Evolutionary conservation across 2,888 invertebrate genomes (phyloP).

Genomic region (Plagiodera versicolora): DNA sequence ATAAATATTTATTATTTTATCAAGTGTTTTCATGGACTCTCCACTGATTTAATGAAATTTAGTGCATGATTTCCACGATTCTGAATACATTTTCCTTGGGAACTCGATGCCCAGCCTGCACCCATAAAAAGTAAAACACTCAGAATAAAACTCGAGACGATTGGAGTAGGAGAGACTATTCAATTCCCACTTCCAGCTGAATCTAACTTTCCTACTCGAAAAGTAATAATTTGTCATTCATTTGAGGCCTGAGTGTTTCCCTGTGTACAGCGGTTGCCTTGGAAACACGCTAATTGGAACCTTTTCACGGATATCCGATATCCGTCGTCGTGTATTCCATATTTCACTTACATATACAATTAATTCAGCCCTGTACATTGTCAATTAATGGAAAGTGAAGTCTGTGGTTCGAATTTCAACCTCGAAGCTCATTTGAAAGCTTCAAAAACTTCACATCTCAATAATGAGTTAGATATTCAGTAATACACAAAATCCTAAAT

Average conservation of each 20-base stretch:
- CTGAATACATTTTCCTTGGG: not conserved
- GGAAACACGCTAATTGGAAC: slow-evolving; percentile 33
- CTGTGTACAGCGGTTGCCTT: slow-evolving; percentile 24
- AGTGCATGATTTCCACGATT: not conserved
- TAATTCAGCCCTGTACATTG: slow-evolving; percentile 1
- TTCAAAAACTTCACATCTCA: not conserved
- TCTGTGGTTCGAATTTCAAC: not conserved
- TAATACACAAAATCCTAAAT: too few relatives aligned
- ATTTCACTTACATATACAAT: slow-evolving; percentile 19
- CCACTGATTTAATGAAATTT: too few relatives aligned
- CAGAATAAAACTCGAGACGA: slow-evolving; percentile 9
- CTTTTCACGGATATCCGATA: slow-evolving; percentile 31
- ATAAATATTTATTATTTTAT: too few relatives aligned
- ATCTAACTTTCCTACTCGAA: slow-evolving; percentile 21
- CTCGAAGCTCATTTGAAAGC: not conserved
- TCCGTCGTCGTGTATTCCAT: slow-evolving; percentile 27
- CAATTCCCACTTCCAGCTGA: slow-evolving; percentile 19
- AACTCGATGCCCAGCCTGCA: not conserved
- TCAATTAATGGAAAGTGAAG: slow-evolving; percentile 6
- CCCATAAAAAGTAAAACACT: not conserved
- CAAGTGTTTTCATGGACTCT: too few relatives aligned
- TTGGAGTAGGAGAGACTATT: slow-evolving; percentile 20
- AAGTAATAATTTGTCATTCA: slow-evolving; percentile 28
- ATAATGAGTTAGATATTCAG: too few relatives aligned
- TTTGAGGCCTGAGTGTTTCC: slow-evolving; percentile 18